These are phyloP conservation scores for Miltochrista miniata DNA, from an alignment of 2,888 invertebrate genomes.

Conservation along the genomic window DNA sequence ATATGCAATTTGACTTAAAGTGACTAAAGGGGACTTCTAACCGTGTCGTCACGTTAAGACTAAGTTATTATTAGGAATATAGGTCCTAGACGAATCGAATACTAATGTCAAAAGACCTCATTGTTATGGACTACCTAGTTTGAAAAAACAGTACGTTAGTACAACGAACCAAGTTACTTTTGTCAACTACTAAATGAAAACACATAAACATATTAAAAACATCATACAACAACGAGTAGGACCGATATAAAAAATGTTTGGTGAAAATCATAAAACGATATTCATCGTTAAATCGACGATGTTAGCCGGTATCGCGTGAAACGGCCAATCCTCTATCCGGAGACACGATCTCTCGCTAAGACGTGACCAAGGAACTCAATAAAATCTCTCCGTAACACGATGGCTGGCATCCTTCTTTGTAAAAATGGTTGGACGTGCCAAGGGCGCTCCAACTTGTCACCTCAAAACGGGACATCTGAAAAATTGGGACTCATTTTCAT, in stretches of 20 bases:
- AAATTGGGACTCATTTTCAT: conserved; percentile 23
- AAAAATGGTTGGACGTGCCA: conserved; percentile 68
- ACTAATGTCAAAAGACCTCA: too few relatives aligned
- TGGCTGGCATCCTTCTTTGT: conserved; percentile 53
- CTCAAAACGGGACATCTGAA: conserved; percentile 28
- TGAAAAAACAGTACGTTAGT: too few relatives aligned
- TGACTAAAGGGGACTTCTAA: too few relatives aligned
- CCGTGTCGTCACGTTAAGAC: too few relatives aligned
- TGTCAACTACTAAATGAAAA: too few relatives aligned
- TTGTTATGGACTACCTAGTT: too few relatives aligned
- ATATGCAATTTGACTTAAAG: not conserved
- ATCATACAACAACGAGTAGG: conserved; percentile 21
- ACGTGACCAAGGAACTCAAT: conserved; percentile 75
- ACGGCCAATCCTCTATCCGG: conserved; percentile 59
- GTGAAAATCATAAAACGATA: conserved; percentile 72
- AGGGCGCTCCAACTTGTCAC: conserved; percentile 38
- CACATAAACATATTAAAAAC: too few relatives aligned
- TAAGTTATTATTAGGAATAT: too few relatives aligned
- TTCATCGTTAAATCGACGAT: conserved; percentile 63
- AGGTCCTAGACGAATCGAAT: too few relatives aligned
- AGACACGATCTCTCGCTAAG: conserved; percentile 63
- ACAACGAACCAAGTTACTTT: too few relatives aligned
- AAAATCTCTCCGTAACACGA: conserved; percentile 65
- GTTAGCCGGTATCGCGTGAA: conserved; percentile 68
- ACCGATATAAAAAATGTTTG: conserved; percentile 54